Base-by-base conservation (phyloP, 1,140 invertebrate species). In the Scaptomyza graminum region DNA sequence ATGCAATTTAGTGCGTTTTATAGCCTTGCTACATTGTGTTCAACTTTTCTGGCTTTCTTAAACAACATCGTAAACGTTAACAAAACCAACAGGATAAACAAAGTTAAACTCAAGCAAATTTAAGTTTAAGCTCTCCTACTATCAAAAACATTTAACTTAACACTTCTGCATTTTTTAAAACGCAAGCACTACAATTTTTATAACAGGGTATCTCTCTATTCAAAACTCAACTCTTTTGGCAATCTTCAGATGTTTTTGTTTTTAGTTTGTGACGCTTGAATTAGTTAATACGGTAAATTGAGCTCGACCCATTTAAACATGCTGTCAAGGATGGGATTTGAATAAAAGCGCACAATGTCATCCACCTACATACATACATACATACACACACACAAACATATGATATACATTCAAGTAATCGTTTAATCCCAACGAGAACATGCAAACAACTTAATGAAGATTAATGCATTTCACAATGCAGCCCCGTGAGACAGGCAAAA, bases 361-460 rank as follows among this genome's bases (percentile, higher is more conserved):
- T 18, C 37, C 5, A 9, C 11, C 13, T 43, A 31, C 22, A 11
- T 46, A 41, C 22, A 57, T 28, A 44, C 13, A 18, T 11, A 31
- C 25, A 13, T 22, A 12, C 4, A 18, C 9, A 31, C 25, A 25
- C 5, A 5, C 25, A 5, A 25, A 25, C n/a, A 22, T 22, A 22
- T 22, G 18, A 22, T 28, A 13, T 41, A 18, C 50, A 51, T 61
- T 44, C 50, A 22, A 13, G 13, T 57, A 66, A 43, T 12, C 65
- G 46, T 15, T 61, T 62, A 68, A 72, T 62, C 47, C 76, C 59
- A 13, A 12, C 34, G 52, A 28, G 55, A 49, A 47, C 43, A 54
- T 56, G 67, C 76, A 81, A 81, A 75, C 78, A 71, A 72, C 46
- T 64, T 64, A 87, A 87, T 87, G 54, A 87, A 82, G 78, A 85